Base-by-base conservation (phyloP, 1,140 invertebrate species). In the Nasonia longicornis region DNA sequence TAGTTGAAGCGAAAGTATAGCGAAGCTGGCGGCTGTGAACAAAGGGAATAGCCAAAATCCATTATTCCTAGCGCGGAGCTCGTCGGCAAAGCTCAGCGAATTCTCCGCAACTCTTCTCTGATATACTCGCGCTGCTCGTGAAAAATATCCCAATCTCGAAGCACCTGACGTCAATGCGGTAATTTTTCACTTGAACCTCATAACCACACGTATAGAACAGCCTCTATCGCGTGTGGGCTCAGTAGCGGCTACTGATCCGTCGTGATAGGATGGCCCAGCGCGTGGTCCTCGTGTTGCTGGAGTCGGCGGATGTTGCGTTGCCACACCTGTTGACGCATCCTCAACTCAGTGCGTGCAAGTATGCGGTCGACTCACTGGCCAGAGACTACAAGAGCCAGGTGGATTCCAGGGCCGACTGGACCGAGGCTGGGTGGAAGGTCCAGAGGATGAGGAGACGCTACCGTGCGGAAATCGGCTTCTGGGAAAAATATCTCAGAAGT, bases 161-260 rank as follows among this genome's bases (percentile, higher is more conserved):
- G 45, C 14, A 48, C 45, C 45, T 48, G 45, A 58, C 52, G 52
- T 58, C 52, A 58, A 58, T 58, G 52, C 52, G 16, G 16, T 63
- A 81, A 81, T 81, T 42, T 58, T 81, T 69, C 79, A 81, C 79
- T 81, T 76, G 11, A 58, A 20, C 31, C 69, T 52, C 26, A 20
- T 20, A 26, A 6, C 45, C 77, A 35, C 69, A 31, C 31, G 52
- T 29, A 64, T 64, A 14, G 3, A 20, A 7, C 52, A 20, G 16
- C 16, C 4, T 58, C 6, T 26, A 26, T 26, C 26, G 26, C 26
- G 26, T 0, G 0, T 26, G 52, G 2, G 14, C 52, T 7, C 52
- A 58, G 52, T 58, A 58, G 42, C 8, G 71, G 14, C 3, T 45
- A 2, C 14, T 73, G 16, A 38, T 22, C 31, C 22, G 38, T 73